Base-by-base conservation (phyloP, 2,113 vertebrate species). In the Hyperopisus bebe region DNA sequence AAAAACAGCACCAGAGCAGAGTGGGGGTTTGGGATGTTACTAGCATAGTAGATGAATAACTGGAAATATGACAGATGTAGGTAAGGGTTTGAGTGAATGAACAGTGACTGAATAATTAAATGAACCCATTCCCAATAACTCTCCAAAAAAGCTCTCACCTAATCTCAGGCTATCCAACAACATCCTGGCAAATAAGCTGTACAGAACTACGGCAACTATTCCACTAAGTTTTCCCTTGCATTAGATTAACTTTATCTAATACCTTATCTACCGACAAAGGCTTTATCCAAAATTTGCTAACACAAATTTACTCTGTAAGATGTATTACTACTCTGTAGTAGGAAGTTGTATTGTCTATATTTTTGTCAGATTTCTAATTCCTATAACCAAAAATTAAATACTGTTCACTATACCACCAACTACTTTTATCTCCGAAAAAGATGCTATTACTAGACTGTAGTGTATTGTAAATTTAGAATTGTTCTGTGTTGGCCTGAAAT, bases 401-500 rank as follows among this genome's bases (percentile, higher is more conserved):
- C 58, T 66, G n/a, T 66, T 27, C 58, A 66, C 24, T 66, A 27
- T n/a, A 66, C n/a, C 24, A n/a, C 80, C 80, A 44, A 10, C 80
- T 19, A 42, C 31, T 3, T 35, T 83, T 21, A 83, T 83, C 58
- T 66, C 80, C 19, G 35, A 46, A 42, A 82, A 6, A 42, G 74
- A 80, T 39, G 35, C 35, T 42, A 35, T 82, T 35, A 35, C 35
- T 15, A 82, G 35, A 19, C 19, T 42, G 31, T 17, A 15, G 77
- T 39, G 35, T 21, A 46, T 83, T 42, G 27, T 58, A 87, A 90
- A 88, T 92, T 92, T 90, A 92, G 92, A 92, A 92, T 87, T 91
- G n/a, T 62, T 84, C 93, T 93, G 94, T 94, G 94, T 91, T 92
- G 91, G 91, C 89, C 92, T 66, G 58, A 66, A 66, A 27, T 66